Base-by-base conservation (phyloP, 2,113 vertebrate genomes). In the Stomatorhinus ivindoensis region DNA sequence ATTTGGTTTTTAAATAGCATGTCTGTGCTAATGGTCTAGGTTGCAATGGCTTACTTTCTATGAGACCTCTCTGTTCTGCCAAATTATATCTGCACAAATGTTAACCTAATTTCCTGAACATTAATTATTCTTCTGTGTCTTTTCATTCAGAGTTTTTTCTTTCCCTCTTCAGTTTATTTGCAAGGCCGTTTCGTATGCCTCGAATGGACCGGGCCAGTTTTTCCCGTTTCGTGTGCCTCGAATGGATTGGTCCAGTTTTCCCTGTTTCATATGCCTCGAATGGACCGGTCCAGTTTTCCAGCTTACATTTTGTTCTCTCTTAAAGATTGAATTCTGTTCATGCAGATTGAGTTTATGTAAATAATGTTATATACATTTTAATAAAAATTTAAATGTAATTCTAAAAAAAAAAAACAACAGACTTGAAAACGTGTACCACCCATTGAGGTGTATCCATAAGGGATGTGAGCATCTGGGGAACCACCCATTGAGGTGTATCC, bases 61-160 rank as follows among this genome's bases (percentile, higher is more conserved):
- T 39, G 17, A 80, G 73, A 80, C 73, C 73, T 39, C 73, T 80
- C 31, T 80, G 6, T 80, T 42, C 73, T 42, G 13, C 35, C 35
- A 15, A 80, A 42, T 42, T 80, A 42, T 42, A 35, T 80, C 73
- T 80, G 73, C 73, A 19, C 73, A 80, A 80, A 80, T 1, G 73
- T 35, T 80, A 80, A 80, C 73, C 73, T 80, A 80, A 80, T 80
- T 80, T 80, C n/a, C 27, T 69, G n/a, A 69, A 69, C 61, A 69
- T 69, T 69, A 69, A 69, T 69, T 69, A 69, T 69, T 69, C 61
- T 31, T 69, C 73, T 42, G 31, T 17, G 3, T 4, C 31, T 80
- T 80, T 42, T 42, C 35, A 80, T 19, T 80, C 5, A 80, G 11
- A 17, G 35, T 80, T 80, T 80, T 80, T 80, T 42, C 35, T 39